Base-by-base conservation (phyloP, 2,888 invertebrate genomes). In the Fabriciana adippe region DNA sequence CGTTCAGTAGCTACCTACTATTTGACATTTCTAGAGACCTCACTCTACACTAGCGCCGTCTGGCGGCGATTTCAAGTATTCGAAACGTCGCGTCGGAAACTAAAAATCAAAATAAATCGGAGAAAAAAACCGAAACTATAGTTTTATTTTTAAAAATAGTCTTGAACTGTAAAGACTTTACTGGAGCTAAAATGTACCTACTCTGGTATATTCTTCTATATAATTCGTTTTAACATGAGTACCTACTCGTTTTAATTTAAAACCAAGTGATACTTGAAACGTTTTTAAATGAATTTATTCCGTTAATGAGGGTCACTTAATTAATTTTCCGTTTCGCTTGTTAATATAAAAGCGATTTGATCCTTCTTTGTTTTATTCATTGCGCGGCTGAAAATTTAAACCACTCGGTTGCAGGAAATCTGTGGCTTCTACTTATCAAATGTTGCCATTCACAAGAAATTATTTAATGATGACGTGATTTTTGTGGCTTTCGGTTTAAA, bases 271-370 rank as follows among this genome's bases (percentile, higher is more conserved):
- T 47, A 59, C 47, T 56, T 15, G 56, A 62, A 35, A n/a, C 41
- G 47, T 57, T 67, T 63, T 59, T 53, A 57, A 67, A 67, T 54
- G 51, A 67, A 67, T 64, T 64, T 41, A 21, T 53, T 47, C 56
- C 11, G 53, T 55, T 64, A 67, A 67, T 66, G 56, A 69, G 62
- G 66, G 62, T 69, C 57, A 66, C 66, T 62, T 57, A 57, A 63
- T 69, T 69, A 66, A 63, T 57, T 62, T 69, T 61, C 56, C 69
- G 55, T 66, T 69, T 69, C 50, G 41, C 64, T 60, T 48, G 47
- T 26, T 57, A 66, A 66, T 56, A 60, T 69, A 50, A 57, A 53
- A 65, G 48, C 55, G 47, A 69, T 66, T 62, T 50, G 55, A 35
- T 57, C 63, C 51, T 55, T 55, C 61, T 54, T 67, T 63, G 57